Evolutionary conservation across 1,140 invertebrate species (phyloP).

Genomic region (Gryon sp.): DNA sequence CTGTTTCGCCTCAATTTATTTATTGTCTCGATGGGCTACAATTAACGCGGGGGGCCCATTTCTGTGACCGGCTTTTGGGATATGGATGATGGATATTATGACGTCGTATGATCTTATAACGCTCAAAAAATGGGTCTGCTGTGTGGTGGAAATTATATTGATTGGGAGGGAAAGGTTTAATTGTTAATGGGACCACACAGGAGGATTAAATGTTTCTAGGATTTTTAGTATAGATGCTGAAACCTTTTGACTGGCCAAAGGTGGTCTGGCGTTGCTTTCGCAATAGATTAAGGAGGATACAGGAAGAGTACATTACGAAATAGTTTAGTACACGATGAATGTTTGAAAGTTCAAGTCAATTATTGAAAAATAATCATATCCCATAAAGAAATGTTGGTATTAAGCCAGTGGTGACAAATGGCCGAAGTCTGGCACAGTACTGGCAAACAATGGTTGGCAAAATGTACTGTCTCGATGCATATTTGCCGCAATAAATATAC

Average conservation of each 20-base stretch:
- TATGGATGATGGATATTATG: neutral
- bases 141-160: conserved; percentile 31
- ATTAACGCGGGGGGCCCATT: conserved; percentile 32
- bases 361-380: no score
- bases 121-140: conserved; percentile 7
- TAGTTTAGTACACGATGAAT: no score
- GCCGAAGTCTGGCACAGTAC: no score
- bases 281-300: neutral
- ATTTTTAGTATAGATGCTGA: conserved; percentile 4
- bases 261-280: neutral
- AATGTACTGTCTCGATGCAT: no score
- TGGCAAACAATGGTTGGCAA: no score
- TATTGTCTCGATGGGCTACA: conserved; percentile 30
- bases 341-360: no score
- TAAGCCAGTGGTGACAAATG: no score
- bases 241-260: neutral
- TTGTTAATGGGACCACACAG: conserved; percentile 48
- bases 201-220: conserved; percentile 8
- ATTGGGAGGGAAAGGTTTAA: conserved; percentile 22
- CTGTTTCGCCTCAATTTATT: conserved; percentile 20
- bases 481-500: no score
- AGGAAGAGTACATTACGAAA: no score
- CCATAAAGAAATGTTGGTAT: no score
- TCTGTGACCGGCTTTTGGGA: conserved; percentile 1
- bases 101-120: conserved; percentile 9